phyloP scores from a whole-genome alignment of 2,113 vertebrate genomes.

The Onychostruthus taczanowskii region DNA sequence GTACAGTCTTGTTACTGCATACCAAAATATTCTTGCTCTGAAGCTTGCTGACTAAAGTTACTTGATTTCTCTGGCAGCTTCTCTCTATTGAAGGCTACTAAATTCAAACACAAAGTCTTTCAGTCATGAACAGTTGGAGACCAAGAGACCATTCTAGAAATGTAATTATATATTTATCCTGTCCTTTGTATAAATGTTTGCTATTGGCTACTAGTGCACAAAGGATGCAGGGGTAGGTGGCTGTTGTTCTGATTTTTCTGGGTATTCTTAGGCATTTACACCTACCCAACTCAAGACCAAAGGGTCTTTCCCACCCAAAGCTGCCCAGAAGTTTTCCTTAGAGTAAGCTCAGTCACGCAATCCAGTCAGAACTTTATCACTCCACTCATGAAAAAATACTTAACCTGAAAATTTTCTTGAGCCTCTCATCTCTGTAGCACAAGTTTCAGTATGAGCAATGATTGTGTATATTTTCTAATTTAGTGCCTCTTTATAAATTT shows the following conservation, averaged over 20 bases:
- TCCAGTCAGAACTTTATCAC: neutral
- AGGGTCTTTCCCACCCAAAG: neutral
- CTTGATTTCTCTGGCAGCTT: constrained; percentile 19
- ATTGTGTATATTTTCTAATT: neutral
- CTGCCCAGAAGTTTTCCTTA: neutral
- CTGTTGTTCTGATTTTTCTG: neutral
- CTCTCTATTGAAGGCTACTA: neutral
- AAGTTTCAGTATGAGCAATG: neutral
- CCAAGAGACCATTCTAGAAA: neutral
- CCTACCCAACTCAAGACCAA: neutral
- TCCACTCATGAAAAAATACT: neutral
- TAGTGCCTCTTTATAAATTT: neutral
- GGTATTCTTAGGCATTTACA: neutral
- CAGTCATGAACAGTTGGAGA: neutral
- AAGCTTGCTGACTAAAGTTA: constrained; percentile 12
- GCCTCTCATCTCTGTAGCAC: neutral
- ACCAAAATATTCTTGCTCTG: constrained; percentile 32
- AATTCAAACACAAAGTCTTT: neutral
- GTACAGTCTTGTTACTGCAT: neutral
- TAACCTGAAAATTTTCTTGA: neutral
- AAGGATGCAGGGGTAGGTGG: neutral
- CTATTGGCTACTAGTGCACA: fast-evolving
- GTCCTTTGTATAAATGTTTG: neutral
- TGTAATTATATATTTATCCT: neutral
- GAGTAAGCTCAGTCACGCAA: neutral